A percentile compares a stretch with the other conserved stretches of the same genome.
These are phyloP conservation scores for Liasis olivaceus DNA, from an alignment of 2,797 vertebrate species.

Conservation along the genomic window DNA sequence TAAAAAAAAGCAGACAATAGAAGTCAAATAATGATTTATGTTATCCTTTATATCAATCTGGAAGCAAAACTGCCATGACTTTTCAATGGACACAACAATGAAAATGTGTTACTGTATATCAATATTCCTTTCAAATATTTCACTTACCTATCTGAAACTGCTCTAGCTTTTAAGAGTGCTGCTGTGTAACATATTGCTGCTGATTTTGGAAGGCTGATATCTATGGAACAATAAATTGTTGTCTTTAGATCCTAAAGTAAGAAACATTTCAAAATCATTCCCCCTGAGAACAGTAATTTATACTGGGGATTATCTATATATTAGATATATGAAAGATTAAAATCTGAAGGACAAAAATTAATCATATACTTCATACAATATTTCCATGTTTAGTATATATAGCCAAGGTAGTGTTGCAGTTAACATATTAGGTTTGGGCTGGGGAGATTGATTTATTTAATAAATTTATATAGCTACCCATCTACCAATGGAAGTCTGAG, in stretches of 20 bases:
- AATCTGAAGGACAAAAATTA: not conserved
- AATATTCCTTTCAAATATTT: not conserved
- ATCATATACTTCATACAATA: not conserved
- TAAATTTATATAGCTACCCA: not conserved
- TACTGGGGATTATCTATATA: conserved; percentile 15
- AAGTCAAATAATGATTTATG: not conserved
- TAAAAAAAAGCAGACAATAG: not conserved
- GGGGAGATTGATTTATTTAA: not conserved
- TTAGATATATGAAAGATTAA: conserved; percentile 28
- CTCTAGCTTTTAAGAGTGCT: conserved; percentile 95
- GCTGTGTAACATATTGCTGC: conserved; percentile 99
- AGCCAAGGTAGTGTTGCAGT: not conserved
- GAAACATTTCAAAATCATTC: conserved; percentile 41
- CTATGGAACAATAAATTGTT: conserved; percentile 73
- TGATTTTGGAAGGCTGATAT: conserved; percentile 99
- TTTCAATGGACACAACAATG: not conserved
- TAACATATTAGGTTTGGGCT: not conserved
- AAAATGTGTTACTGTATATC: not conserved
- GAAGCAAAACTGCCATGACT: not conserved
- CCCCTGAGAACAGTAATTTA: not conserved
- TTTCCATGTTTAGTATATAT: not conserved
- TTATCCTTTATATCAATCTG: not conserved
- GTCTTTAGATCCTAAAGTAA: conserved; percentile 35
- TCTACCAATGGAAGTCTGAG: not conserved
- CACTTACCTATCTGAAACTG: conserved; percentile 97